Evolutionary conservation across 2,797 vertebrate species (phyloP).

Genomic region (Silurus lanzhouensis): DNA sequence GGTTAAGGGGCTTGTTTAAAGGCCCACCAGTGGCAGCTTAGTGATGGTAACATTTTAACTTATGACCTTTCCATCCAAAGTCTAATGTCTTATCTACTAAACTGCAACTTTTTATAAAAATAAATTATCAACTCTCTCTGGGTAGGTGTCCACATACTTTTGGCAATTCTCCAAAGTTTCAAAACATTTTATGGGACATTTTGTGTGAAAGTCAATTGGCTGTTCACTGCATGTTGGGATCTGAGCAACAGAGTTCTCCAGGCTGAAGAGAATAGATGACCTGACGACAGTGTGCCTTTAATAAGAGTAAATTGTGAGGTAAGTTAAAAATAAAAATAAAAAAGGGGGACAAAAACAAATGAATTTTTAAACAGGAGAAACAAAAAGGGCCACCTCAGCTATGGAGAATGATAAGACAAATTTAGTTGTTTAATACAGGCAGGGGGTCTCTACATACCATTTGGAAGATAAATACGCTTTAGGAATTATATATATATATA

Average conservation of each 20-base stretch:
- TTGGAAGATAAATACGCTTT: neutral
- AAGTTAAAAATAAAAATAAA: neutral
- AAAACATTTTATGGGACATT: no score
- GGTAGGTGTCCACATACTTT: no score
- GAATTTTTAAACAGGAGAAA: constrained; percentile 32
- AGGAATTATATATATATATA: constrained; percentile 1
- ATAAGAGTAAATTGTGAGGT: constrained; percentile 33
- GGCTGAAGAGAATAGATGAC: constrained; percentile 42
- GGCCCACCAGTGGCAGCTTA: no score
- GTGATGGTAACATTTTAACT: no score
- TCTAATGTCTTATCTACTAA: no score
- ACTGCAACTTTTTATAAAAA: no score
- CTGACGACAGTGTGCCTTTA: constrained; percentile 30
- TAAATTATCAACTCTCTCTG: no score
- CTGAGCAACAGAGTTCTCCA: constrained; percentile 18
- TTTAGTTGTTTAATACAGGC: constrained; percentile 7
- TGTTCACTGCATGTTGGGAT: constrained; percentile 19
- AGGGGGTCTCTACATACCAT: neutral
- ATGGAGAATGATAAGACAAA: neutral
- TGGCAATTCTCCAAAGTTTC: no score
- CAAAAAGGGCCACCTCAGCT: constrained; percentile 1
- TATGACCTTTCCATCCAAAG: no score
- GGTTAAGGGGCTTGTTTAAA: no score
- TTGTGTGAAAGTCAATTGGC: constrained; percentile 29
- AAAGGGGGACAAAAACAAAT: constrained; percentile 29